A percentile compares a stretch with the other conserved stretches of the same genome.
Evolutionary conservation across 2,113 vertebrate genomes (phyloP).

Genomic region (Aptenodytes patagonicus): DNA sequence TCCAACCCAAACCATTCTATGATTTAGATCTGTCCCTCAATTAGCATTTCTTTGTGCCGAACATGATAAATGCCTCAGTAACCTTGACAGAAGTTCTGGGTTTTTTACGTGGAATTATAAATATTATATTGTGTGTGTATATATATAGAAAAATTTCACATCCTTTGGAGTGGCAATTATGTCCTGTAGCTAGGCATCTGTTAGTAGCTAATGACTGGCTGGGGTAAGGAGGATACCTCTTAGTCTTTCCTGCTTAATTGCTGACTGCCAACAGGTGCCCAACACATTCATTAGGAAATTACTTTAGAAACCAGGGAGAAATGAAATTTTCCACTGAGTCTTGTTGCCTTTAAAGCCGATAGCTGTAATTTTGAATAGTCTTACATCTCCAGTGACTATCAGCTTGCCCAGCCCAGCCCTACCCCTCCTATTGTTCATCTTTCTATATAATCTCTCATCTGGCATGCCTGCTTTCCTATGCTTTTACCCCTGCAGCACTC

Average conservation of each 20-base stretch:
- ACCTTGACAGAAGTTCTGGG: background rate
- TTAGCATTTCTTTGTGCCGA: background rate
- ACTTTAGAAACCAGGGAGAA: background rate
- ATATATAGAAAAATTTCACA: background rate
- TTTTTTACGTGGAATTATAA: background rate
- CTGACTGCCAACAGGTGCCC: background rate
- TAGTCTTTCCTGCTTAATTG: background rate
- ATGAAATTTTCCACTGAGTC: background rate
- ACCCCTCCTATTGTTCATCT: background rate
- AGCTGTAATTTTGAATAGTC: background rate
- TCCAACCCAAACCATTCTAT: too few relatives aligned
- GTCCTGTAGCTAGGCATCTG: background rate
- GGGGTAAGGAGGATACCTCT: background rate
- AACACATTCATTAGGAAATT: background rate
- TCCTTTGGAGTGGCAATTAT: background rate
- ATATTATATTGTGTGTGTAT: background rate
- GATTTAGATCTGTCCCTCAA: background rate
- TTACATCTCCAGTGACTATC: background rate
- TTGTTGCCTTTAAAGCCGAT: accelerated
- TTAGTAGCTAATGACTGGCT: background rate
- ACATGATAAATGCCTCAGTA: background rate
- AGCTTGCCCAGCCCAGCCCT: background rate
- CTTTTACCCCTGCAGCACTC: background rate
- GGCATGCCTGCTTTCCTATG: too few relatives aligned
- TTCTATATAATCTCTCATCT: background rate